A percentile compares a stretch with the other conserved stretches of the same genome.
Evolutionary conservation across 2,797 vertebrate species (phyloP).

Genomic region (Cuniculus paca): DNA sequence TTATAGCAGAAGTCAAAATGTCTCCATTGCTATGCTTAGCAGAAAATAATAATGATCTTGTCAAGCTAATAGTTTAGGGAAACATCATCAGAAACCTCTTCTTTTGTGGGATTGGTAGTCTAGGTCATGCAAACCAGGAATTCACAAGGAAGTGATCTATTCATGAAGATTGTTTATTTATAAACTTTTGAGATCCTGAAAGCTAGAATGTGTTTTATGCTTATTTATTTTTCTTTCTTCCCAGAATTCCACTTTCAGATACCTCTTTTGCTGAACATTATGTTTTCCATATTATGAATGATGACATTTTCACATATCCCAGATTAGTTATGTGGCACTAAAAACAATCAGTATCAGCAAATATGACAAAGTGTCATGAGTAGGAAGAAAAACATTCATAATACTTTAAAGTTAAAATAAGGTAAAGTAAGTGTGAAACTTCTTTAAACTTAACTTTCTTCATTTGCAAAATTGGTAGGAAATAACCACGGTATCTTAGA

Average conservation of each 20-base stretch:
- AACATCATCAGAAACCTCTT: not conserved
- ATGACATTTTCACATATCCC: not conserved
- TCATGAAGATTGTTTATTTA: not conserved
- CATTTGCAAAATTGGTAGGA: not conserved
- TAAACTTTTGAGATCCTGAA: not conserved
- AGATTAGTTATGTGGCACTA: not conserved
- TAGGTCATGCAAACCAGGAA: not conserved
- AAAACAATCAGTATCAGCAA: not conserved
- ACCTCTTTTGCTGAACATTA: not conserved
- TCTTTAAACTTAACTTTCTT: not conserved
- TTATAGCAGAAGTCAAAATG: not conserved
- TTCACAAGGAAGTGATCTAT: not conserved
- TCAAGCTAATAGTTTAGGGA: not conserved
- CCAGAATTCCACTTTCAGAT: not conserved
- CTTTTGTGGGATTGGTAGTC: not conserved
- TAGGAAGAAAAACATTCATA: slow-evolving; percentile 18
- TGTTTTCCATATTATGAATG: not conserved
- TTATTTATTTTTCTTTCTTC: not conserved
- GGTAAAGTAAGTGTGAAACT: not conserved
- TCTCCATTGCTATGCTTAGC: not conserved
- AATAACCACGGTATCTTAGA: not conserved
- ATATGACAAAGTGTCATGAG: not conserved
- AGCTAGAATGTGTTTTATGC: not conserved
- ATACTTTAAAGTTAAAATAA: slow-evolving; percentile 13
- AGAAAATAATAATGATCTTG: not conserved